A percentile compares a stretch with the other conserved stretches of the same genome.
These are phyloP conservation scores for Aurelia coerulea DNA, from an alignment of 30 jellyfish, hydroid and myxozoan species.

Conservation along the genomic window DNA sequence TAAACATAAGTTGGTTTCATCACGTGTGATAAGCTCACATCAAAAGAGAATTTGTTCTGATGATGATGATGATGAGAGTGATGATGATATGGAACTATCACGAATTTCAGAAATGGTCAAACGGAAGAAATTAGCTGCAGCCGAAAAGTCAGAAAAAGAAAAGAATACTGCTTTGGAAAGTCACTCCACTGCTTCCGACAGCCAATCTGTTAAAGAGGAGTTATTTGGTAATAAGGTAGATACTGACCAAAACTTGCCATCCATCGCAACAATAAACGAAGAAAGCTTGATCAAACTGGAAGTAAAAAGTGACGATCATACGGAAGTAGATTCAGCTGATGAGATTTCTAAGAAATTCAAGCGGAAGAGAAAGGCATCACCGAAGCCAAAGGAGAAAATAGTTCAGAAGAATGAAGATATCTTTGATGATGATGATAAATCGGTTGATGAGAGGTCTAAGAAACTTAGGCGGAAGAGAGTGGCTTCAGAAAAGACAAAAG, in stretches of 20 bases:
- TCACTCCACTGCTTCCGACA: no score
- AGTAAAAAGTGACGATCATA: neutral
- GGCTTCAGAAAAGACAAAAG: slow-evolving; percentile 15
- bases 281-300: neutral
- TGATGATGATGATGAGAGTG: slow-evolving; percentile 49
- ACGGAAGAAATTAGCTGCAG: slow-evolving; percentile 31
- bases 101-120: slow-evolving; percentile 55
- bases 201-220: no score
- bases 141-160: slow-evolving; percentile 22
- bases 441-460: slow-evolving; percentile 29
- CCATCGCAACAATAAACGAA: neutral
- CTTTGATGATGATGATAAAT: slow-evolving; percentile 13
- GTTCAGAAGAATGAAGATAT: neutral
- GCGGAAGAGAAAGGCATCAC: neutral
- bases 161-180: neutral
- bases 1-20: slow-evolving; percentile 10
- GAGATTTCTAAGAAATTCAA: neutral
- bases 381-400: neutral
- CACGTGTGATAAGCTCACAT: slow-evolving; percentile 16
- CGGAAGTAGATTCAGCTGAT: neutral
- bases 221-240: no score
- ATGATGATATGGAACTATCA: slow-evolving; percentile 32
- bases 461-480: slow-evolving; percentile 26
- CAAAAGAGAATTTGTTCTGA: slow-evolving; percentile 31
- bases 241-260: no score